These are phyloP conservation scores for Mus pahari DNA, from an alignment of 2,113 vertebrate species.

Conservation along the genomic window DNA sequence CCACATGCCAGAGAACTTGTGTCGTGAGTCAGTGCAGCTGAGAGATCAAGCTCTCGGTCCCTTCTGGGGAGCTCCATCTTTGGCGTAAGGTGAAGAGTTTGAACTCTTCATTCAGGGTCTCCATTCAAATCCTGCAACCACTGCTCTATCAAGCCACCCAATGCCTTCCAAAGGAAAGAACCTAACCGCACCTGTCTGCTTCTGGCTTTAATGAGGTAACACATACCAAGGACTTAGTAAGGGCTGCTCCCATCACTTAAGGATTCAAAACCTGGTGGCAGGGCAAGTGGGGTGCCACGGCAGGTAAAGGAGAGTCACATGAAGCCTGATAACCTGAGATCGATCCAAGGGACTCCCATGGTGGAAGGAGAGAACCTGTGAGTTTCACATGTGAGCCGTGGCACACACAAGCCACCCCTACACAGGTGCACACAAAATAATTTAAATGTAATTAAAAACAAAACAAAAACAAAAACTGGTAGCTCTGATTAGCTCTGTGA, in stretches of 20 bases:
- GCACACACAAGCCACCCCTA: neutral
- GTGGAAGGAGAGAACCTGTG: neutral
- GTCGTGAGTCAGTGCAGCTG: neutral
- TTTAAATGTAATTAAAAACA: neutral
- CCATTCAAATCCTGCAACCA: slow-evolving; percentile 31
- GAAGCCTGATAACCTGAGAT: neutral
- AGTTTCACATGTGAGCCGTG: neutral
- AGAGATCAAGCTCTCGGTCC: neutral
- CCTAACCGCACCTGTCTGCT: neutral
- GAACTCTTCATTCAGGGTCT: slow-evolving; percentile 47
- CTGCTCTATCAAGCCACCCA: neutral
- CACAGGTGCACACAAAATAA: neutral
- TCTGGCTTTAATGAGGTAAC: slow-evolving; percentile 17
- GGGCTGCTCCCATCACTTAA: neutral
- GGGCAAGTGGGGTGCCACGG: no score
- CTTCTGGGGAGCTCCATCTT: neutral
- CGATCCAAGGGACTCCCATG: neutral
- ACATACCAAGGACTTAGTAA: neutral
- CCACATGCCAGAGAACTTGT: neutral
- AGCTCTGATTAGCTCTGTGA: neutral
- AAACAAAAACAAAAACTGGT: neutral
- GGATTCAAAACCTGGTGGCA: neutral
- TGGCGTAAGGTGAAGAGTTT: neutral
- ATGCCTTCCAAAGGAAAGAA: neutral
- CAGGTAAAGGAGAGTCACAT: neutral